Evolutionary conservation across 2,113 vertebrate species (phyloP).

Genomic region (Equus przewalskii): DNA sequence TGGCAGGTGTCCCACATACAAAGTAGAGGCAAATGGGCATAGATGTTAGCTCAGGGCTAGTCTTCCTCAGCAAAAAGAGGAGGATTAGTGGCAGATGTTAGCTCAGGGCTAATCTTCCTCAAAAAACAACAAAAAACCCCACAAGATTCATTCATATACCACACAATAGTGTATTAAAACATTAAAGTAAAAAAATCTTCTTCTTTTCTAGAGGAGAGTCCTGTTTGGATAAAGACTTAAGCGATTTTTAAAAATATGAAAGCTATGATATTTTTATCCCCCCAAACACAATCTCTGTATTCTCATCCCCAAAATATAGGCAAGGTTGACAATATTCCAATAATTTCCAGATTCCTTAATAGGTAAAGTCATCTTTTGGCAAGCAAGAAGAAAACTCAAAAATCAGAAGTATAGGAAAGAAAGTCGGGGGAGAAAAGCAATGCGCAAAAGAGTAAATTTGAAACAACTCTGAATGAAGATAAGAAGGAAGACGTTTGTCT

Average conservation of each 20-base stretch:
- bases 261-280: constrained; percentile 15
- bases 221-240: background rate
- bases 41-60: no score
- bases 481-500: background rate
- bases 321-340: background rate
- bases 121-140: no score
- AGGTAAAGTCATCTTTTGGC: background rate
- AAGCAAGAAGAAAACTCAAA: constrained; percentile 10
- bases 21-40: no score
- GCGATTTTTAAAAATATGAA: background rate
- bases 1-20: no score
- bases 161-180: background rate
- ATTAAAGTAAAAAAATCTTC: background rate
- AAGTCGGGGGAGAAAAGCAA: background rate
- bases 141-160: background rate
- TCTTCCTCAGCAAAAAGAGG: no score
- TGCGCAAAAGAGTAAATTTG: background rate
- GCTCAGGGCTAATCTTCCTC: no score
- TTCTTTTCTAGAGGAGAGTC: background rate
- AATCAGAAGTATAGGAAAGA: background rate
- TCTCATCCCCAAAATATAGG: background rate
- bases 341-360: background rate
- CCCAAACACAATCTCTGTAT: background rate
- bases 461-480: constrained; percentile 6
- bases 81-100: no score